These are phyloP conservation scores for Enteromius treurensis DNA, from an alignment of 2,797 vertebrate genomes.

Conservation along the genomic window DNA sequence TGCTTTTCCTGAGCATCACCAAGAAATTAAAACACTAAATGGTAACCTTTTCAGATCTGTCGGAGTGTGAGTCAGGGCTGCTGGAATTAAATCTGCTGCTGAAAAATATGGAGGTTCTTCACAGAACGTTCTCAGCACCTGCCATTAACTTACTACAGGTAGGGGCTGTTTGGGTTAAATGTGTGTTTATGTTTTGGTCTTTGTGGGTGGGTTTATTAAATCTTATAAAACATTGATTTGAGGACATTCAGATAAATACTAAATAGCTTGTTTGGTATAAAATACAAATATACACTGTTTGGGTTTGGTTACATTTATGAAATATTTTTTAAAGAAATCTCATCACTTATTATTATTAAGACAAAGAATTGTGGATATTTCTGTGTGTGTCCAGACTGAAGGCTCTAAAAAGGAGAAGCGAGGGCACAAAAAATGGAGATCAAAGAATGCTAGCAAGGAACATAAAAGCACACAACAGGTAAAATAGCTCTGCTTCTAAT, in stretches of 20 bases:
- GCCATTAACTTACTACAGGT: constrained; percentile 93
- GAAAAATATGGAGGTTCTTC: constrained; percentile 94
- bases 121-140: constrained; percentile 89
- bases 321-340: not conserved
- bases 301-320: not conserved
- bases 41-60: constrained; percentile 80
- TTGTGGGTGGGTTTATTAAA: not conserved
- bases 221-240: not conserved
- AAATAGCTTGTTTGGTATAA: not conserved
- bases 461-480: constrained; percentile 89
- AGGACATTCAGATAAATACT: not conserved
- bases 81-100: constrained; percentile 92
- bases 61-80: constrained; percentile 87
- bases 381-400: constrained; percentile 67
- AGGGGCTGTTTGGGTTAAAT: not conserved
- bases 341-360: not conserved
- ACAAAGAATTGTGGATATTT: not conserved
- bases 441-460: constrained; percentile 85
- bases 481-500: not conserved
- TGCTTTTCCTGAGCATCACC: not conserved
- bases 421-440: constrained; percentile 85
- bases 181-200: not conserved
- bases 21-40: not conserved
- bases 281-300: not conserved
- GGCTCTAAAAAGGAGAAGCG: constrained; percentile 95